Base-by-base conservation (phyloP, 2,888 invertebrate genomes). In the Thera britannica region DNA sequence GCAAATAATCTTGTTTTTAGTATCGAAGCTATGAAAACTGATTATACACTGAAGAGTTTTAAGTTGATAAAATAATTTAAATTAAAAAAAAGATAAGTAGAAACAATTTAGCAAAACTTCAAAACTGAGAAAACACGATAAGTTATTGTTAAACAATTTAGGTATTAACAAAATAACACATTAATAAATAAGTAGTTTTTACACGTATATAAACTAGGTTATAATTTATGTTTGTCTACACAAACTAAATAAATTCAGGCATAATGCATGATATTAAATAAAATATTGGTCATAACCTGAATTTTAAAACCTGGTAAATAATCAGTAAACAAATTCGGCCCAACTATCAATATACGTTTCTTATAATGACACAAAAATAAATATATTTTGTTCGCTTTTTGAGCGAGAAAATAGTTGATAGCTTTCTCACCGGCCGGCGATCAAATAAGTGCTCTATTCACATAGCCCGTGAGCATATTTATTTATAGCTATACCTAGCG, bases 1-100 rank as follows among this genome's bases (percentile, higher is more conserved):
- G 68, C 59, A 56, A 70, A 57, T 70, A 70, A 58, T 58, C 65
- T 64, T 46, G 58, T 58, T 44, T 56, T 55, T 62, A 56, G 8
- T 67, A 64, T 71, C 60, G 52, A 62, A 67, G 58, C 65, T 52
- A 71, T 71, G 56, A 71, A 64, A 60, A 71, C 6, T 64, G 36
- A 68, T 63, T 12, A 48, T 23, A 51, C 48, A 62, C 74, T 79
- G 74, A 79, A 78, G 61, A 76, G 76, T 74, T 76, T 77, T 73
- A 78, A 76, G 75, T 74, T 77, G 75, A 77, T 67, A 7, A 44
- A 57, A 23, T 6, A 44, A 23, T 9, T 0, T 38, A 60, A 34
- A 54, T 34, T 69, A 65, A 65, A 41, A 51, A 59, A 3, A 35
- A 23, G 38, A 51, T 41, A 36, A 11, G 23, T 23, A 23, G 35